These are phyloP conservation scores for Dexiosoma caninum DNA, from an alignment of 2,888 invertebrate genomes.

Conservation along the genomic window DNA sequence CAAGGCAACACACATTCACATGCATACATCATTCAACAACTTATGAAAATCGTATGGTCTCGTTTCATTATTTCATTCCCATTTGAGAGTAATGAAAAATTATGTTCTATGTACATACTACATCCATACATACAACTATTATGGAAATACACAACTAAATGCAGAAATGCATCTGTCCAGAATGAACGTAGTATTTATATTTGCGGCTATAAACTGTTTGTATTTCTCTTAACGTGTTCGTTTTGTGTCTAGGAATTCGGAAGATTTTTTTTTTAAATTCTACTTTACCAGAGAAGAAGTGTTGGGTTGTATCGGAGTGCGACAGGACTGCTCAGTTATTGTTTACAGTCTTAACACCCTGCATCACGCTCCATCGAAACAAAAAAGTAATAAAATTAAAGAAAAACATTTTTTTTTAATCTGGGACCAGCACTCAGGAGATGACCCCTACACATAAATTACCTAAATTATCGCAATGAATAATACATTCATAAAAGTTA, in stretches of 20 bases:
- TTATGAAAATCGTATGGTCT: conserved; percentile 9
- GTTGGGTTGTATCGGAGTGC: background rate
- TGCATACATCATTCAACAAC: background rate
- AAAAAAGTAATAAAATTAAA: too few species aligned
- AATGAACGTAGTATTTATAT: background rate
- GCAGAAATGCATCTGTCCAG: conserved; percentile 1
- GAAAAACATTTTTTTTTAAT: too few species aligned
- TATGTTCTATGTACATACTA: background rate
- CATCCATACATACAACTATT: background rate
- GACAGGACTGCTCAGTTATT: background rate
- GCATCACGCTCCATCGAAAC: too few species aligned
- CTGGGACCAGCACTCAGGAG: too few species aligned
- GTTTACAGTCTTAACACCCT: background rate
- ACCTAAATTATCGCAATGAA: too few species aligned
- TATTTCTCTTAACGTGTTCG: background rate
- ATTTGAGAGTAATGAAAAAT: conserved; percentile 28
- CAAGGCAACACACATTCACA: background rate
- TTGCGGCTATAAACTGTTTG: conserved; percentile 34
- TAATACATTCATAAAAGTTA: too few species aligned
- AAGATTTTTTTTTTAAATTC: background rate
- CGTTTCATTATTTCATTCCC: background rate
- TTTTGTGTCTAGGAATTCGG: conserved; percentile 9
- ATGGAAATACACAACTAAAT: background rate
- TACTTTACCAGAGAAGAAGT: background rate
- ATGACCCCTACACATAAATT: too few species aligned